phyloP scores from a whole-genome alignment of 2,113 vertebrate species.

The Vidua macroura region DNA sequence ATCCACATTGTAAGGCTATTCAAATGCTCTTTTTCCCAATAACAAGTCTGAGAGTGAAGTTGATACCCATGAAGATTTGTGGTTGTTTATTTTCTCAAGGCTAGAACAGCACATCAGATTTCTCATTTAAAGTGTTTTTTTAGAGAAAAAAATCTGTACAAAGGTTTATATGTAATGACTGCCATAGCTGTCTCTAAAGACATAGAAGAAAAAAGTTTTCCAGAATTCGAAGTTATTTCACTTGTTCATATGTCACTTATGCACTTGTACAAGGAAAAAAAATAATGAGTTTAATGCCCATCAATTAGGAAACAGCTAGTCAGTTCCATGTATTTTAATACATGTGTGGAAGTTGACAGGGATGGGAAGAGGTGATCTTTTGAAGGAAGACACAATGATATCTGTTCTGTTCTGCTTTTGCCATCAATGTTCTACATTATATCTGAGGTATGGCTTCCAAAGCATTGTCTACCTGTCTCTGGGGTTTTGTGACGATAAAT shows the following conservation, averaged over 20 bases:
- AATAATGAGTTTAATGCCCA: neutral
- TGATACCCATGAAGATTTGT: neutral
- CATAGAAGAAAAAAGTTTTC: neutral
- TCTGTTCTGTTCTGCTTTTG: neutral
- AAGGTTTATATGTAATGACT: neutral
- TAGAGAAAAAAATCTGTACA: neutral
- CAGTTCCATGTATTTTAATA: neutral
- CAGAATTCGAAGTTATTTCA: neutral
- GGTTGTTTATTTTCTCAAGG: neutral
- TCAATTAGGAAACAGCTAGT: neutral
- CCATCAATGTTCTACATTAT: neutral
- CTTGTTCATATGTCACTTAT: neutral
- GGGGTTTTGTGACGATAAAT: neutral
- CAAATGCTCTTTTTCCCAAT: neutral
- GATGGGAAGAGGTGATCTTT: neutral
- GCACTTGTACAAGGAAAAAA: neutral
- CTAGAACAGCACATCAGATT: neutral
- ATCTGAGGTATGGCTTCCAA: neutral
- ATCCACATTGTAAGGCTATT: neutral
- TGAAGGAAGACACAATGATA: neutral
- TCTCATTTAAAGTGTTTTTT: neutral
- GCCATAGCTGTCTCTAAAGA: neutral
- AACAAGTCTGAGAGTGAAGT: neutral
- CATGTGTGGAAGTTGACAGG: neutral
- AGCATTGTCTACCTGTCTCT: neutral